A percentile compares a stretch with the other conserved stretches of the same genome.
Conservation (phyloP, 2,888 invertebrate genomes). For the Oasisia sp. region DNA sequence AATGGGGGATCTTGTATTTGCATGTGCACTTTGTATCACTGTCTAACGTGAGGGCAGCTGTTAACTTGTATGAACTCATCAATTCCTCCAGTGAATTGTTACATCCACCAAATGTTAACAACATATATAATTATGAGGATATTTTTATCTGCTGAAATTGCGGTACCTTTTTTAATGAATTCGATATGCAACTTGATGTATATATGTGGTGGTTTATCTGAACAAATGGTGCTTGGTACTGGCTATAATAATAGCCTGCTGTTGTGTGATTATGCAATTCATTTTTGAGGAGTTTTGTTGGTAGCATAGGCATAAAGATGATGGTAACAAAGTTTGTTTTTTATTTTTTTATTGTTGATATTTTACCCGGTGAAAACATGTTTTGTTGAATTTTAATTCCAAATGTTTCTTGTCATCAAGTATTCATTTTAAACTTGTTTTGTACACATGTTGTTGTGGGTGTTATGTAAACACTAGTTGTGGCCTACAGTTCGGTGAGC, state of each 20-base stretch:
- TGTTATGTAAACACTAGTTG: not conserved
- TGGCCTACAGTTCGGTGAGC: not conserved
- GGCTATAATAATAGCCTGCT: not conserved
- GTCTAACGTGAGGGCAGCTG: not conserved
- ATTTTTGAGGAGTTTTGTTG: not conserved
- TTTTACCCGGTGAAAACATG: not conserved
- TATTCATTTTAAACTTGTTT: not conserved
- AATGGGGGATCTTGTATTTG: not conserved
- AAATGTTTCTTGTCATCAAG: not conserved
- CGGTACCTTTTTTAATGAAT: not conserved
- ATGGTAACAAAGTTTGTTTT: not conserved
- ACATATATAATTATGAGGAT: no score
- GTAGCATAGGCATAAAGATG: not conserved
- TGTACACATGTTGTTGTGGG: not conserved
- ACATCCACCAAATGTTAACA: no score
- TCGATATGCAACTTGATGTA: not conserved
- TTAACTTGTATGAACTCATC: no score
- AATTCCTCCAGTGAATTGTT: no score
- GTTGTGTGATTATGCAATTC: not conserved
- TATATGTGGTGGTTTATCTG: not conserved
- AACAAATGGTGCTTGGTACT: not conserved
- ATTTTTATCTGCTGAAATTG: not conserved
- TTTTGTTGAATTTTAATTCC: not conserved
- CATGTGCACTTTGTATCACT: not conserved
- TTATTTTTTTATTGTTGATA: not conserved